Evolutionary conservation across 2,888 invertebrate species (phyloP).

Genomic region (Meganola albula): DNA sequence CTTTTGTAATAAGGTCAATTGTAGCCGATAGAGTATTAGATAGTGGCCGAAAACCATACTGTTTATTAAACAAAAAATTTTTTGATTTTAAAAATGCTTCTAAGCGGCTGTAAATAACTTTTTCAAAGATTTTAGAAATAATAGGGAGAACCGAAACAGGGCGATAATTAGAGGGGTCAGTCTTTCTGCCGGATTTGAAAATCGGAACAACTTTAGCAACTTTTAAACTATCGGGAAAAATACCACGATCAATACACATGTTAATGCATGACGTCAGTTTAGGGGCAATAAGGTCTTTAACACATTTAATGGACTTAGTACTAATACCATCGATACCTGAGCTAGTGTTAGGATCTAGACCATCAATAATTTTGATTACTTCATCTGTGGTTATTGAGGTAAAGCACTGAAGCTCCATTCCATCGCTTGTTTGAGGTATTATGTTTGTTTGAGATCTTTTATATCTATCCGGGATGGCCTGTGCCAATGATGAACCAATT

Average conservation of each 20-base stretch:
- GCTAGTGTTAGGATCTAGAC: constrained; percentile 2
- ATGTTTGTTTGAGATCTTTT: not conserved
- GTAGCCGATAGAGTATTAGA: no score
- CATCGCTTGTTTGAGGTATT: not conserved
- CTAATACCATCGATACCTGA: constrained; percentile 3
- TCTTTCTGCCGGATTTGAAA: no score
- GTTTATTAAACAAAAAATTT: not conserved
- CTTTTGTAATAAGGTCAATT: not conserved
- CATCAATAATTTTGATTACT: constrained; percentile 2
- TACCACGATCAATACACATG: no score
- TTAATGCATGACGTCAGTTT: constrained; percentile 3
- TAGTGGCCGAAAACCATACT: not conserved
- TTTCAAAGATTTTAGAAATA: no score
- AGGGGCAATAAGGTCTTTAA: no score
- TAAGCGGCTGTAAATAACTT: no score
- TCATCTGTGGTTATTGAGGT: not conserved
- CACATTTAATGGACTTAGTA: constrained; percentile 4
- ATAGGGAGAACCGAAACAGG: no score
- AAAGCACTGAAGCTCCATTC: not conserved
- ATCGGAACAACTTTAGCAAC: not conserved
- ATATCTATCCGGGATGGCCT: constrained; percentile 4
- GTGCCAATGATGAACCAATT: constrained; percentile 3
- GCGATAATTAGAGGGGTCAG: no score
- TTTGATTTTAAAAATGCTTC: not conserved
- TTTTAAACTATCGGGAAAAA: no score